Percentiles rank a stretch among this genome's conserved stretches.
These are phyloP conservation scores for Pampus argenteus DNA, from an alignment of 2,797 vertebrate genomes.

Conservation along the genomic window DNA sequence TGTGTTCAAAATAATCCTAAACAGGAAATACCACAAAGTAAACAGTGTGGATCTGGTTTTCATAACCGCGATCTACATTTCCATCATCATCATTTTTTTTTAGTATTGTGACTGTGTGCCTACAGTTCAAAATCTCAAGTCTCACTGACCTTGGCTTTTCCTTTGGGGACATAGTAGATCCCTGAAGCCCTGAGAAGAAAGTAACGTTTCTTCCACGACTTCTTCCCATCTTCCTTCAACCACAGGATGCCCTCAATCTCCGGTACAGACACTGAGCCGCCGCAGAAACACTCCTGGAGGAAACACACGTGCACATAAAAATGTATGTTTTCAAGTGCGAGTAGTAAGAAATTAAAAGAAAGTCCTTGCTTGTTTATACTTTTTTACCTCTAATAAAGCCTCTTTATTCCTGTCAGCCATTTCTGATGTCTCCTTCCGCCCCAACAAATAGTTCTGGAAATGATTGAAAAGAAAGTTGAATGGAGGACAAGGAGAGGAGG, in stretches of 20 bases:
- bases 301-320: not conserved
- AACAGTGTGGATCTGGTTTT: slow-evolving; percentile 49
- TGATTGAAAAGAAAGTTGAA: slow-evolving; percentile 37
- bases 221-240: slow-evolving; percentile 98
- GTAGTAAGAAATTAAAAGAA: too few species aligned
- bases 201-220: slow-evolving; percentile 99
- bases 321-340: not conserved
- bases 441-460: slow-evolving; percentile 95
- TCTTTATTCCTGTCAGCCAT: slow-evolving; percentile 99
- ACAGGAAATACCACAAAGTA: slow-evolving; percentile 79
- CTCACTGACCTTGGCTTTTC: slow-evolving; percentile 79
- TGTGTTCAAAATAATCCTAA: slow-evolving; percentile 50
- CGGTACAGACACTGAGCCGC: slow-evolving; percentile 94
- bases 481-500: not conserved
- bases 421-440: slow-evolving; percentile 95
- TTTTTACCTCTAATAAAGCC: slow-evolving; percentile 93
- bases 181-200: slow-evolving; percentile 97
- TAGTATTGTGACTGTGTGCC: not conserved
- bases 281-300: slow-evolving; percentile 95
- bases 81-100: not conserved
- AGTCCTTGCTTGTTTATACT: not conserved
- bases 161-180: slow-evolving; percentile 97
- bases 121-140: not conserved
- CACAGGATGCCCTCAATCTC: slow-evolving; percentile 97
- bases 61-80: slow-evolving; percentile 39